Base-by-base conservation (phyloP, 2,888 invertebrate genomes). In the Trissoscelio sp. region DNA sequence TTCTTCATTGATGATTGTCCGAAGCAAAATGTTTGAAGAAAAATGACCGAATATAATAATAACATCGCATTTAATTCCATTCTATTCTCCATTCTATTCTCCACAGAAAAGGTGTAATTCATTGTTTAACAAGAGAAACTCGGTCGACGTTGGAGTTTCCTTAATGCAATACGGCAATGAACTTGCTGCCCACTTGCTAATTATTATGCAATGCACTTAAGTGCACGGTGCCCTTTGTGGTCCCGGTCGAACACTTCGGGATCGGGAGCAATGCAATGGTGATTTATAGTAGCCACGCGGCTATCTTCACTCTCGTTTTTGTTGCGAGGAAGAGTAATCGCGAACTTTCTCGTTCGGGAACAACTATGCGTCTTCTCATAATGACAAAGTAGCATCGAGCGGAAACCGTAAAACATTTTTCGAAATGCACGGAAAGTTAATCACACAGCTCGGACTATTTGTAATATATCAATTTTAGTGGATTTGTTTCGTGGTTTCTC, bases 391-490 rank as follows among this genome's bases (percentile, higher is more conserved):
- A 62, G 51, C 57, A 34, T 16, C 24, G 16, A 39, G 11, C 55
- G 62, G 62, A 73, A 73, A 62, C 62, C 62, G 73, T 73, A 55
- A 73, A 62, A 20, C 62, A 53, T 55, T 55, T 62, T 62, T 62
- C 53, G 42, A 62, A 55, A 73, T 24, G 16, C 48, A 44, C 53
- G 53, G 58, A 60, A 53, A 72, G 62, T 72, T 72, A 62, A 72
- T 72, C 73, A 46, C 66, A 55, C 55, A 37, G 34, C 46, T 22
- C 22, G 18, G 14, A 12, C 51, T 39, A 53, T 28, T 51, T 31
- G 72, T 72, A 51, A 62, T 64, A 55, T 64, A 73, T 73, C 73
- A 73, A 46, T 55, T 73, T 64, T 51, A 57, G 72, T 28, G 53
- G 34, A 60, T 60, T 58, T 22, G 58, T 58, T 70, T 72, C 60